These are phyloP conservation scores for Platycheirus rosarum DNA, from an alignment of 2,888 invertebrate genomes.

Conservation along the genomic window DNA sequence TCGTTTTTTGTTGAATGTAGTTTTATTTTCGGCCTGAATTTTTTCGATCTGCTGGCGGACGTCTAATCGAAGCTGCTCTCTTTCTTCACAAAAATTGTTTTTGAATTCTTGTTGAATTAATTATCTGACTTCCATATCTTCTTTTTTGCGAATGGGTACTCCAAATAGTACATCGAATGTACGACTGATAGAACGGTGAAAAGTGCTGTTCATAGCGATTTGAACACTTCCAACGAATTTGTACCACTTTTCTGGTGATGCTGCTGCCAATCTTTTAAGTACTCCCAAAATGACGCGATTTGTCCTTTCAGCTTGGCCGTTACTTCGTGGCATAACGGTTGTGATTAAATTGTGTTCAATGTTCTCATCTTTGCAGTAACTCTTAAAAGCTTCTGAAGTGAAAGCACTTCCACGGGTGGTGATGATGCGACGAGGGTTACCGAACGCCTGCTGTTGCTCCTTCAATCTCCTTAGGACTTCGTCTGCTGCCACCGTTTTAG, in stretches of 20 bases:
- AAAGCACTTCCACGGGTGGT: conserved; percentile 79
- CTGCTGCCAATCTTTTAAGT: neutral
- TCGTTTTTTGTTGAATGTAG: conserved; percentile 1
- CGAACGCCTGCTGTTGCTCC: conserved; percentile 77
- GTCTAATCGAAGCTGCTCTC: conserved; percentile 10
- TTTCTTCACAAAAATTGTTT: neutral
- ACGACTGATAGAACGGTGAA: neutral
- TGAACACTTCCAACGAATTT: conserved; percentile 1
- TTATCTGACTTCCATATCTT: conserved; percentile 8
- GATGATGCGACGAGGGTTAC: conserved; percentile 75
- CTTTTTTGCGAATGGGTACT: conserved; percentile 18
- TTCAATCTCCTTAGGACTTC: conserved; percentile 77
- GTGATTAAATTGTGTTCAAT: conserved; percentile 14
- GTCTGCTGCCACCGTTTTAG: conserved; percentile 73
- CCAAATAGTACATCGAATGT: conserved; percentile 28
- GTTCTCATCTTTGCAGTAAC: conserved; percentile 34
- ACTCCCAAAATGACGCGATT: conserved; percentile 11
- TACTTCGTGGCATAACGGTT: neutral
- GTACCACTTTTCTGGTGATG: conserved; percentile 17
- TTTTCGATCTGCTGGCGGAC: conserved; percentile 9
- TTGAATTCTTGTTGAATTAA: neutral
- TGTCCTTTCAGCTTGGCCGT: conserved; percentile 2
- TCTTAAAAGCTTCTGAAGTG: conserved; percentile 75
- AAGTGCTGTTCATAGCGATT: conserved; percentile 5
- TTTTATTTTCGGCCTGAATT: conserved; percentile 12